Evolutionary conservation across 2,113 vertebrate species (phyloP), one percentile per base, ranked within the genome.

Genomic region (Lamprologus sp.): DNA sequence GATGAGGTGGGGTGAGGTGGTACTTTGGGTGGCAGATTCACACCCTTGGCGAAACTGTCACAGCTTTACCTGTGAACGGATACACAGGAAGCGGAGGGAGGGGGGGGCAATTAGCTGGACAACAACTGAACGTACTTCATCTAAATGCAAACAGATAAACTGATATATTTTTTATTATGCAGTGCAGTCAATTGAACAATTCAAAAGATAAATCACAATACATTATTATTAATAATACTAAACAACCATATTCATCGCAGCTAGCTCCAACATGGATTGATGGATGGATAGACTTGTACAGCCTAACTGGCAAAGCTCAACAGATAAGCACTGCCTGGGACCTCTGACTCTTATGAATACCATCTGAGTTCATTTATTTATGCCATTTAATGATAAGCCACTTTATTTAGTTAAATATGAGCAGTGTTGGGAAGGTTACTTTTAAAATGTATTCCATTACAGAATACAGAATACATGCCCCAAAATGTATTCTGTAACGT

Each of bases 21-120:
- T 19, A 51, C 9, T 77, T 77, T 45, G 75, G 58, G 81, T 60
- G 83, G 40, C 55, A 81, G 68, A 83, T 90, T 94, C 88, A 91
- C 92, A 95, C 93, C 92, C 84, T 83, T 40, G 86, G 90, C 83
- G 89, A 91, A 87, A 86, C 91, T 92, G 93, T 93, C 93, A 88
- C 91, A 92, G 81, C 58, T 88, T 91, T 80, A 92, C 93, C 93
- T 93, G 91, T 81, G 84, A 91, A 93, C 5, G 51, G 84, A 88
- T 83, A 87, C 68, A 85, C 47, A 35, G 42, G 80, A 26, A 73
- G 68, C 1, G 26, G 37, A 60, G 73, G 79, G 17, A 2, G 23
- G 51, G 3, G 51, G 63, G 82, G 26, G 1, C 37, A 80, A 42
- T 37, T 51, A 21, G 11, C 68, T 83, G 23, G 23, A 54, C 17